These are phyloP conservation scores for Stegodyphus mimosarum DNA, from an alignment of 1,140 invertebrate genomes.

Conservation along the genomic window DNA sequence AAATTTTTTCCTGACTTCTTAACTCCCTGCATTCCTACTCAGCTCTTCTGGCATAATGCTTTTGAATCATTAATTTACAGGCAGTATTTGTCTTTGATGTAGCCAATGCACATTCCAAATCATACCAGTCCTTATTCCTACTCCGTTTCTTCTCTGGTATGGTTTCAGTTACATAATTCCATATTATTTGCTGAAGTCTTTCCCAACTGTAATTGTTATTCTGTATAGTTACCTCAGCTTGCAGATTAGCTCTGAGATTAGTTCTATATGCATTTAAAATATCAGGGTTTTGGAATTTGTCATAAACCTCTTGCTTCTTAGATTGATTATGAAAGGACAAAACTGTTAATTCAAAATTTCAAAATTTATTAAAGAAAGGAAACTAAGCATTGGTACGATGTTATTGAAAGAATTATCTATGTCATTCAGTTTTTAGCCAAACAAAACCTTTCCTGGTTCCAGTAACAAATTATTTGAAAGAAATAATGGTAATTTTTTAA, in stretches of 20 bases:
- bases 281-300: neutral
- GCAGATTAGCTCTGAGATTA: neutral
- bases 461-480: no score
- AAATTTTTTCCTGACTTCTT: neutral
- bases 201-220: neutral
- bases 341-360: no score
- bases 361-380: no score
- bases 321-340: no score
- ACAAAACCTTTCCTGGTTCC: no score
- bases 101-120: neutral
- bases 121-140: conserved; percentile 1
- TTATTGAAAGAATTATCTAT: no score
- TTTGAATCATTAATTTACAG: conserved; percentile 11
- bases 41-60: neutral
- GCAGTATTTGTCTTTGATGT: conserved; percentile 22
- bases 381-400: no score
- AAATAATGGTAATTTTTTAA: no score
- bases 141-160: neutral
- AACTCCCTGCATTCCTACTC: neutral
- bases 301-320: neutral
- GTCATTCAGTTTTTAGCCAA: no score
- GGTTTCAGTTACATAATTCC: neutral
- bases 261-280: neutral
- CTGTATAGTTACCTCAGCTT: neutral
- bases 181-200: neutral